Percentiles rank a stretch among this genome's conserved stretches.
phyloP scores from a whole-genome alignment of 2,113 vertebrate species.

The Romanogobio albipinnatus region DNA sequence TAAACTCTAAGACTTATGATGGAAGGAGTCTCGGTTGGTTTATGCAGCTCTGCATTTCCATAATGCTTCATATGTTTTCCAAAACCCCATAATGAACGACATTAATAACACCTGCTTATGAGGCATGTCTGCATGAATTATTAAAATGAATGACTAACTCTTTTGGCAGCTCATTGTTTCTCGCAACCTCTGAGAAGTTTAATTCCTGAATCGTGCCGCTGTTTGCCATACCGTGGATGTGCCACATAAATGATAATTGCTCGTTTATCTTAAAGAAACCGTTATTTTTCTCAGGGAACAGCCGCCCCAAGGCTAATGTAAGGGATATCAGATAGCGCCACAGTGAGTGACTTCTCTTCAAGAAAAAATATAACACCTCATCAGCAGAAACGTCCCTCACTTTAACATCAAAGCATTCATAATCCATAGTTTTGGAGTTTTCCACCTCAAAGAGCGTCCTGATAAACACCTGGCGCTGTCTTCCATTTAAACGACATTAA shows the following conservation, averaged over 20 bases:
- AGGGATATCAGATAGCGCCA: slow-evolving; percentile 9
- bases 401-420: slow-evolving; percentile 18
- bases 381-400: neutral
- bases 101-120: slow-evolving; percentile 34
- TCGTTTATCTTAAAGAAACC: slow-evolving; percentile 18
- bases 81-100: neutral
- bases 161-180: neutral
- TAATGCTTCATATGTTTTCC: slow-evolving; percentile 4
- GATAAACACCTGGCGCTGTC: slow-evolving; percentile 16
- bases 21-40: slow-evolving; percentile 1
- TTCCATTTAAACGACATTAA: neutral
- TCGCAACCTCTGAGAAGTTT: neutral
- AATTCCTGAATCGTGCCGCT: neutral
- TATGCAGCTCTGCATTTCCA: neutral
- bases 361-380: neutral
- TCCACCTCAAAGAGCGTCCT: neutral
- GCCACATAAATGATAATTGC: neutral
- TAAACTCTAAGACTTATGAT: slow-evolving; percentile 6
- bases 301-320: too few species aligned
- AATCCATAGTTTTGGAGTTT: slow-evolving; percentile 3
- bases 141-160: slow-evolving; percentile 5
- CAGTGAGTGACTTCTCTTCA: too few species aligned
- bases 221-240: neutral
- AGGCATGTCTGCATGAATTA: slow-evolving; percentile 16
- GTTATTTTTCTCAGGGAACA: neutral